A percentile compares a stretch with the other conserved stretches of the same genome.
Evolutionary conservation across 2,113 vertebrate genomes (phyloP).

Genomic region (Sinocyclocheilus maitianheensis): DNA sequence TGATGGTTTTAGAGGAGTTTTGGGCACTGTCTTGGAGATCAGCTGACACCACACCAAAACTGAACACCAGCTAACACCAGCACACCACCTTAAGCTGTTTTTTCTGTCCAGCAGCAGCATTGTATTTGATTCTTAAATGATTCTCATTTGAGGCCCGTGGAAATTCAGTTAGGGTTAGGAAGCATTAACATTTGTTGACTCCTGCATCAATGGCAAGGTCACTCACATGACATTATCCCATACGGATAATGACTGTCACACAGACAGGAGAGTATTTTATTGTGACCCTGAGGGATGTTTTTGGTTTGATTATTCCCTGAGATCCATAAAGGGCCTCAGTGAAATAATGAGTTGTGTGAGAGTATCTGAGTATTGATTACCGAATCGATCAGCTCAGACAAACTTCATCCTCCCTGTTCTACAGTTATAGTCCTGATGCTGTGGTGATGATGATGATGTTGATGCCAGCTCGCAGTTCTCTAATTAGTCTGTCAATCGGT

Average conservation of each 20-base stretch:
- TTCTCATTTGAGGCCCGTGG: neutral
- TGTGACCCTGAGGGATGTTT: neutral
- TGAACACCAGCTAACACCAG: too few relatives aligned
- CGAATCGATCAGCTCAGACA: constrained; percentile 50
- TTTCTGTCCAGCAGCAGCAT: neutral
- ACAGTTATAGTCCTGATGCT: constrained; percentile 22
- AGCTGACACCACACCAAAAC: neutral
- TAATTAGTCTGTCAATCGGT: constrained; percentile 49
- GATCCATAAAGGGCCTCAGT: constrained; percentile 31
- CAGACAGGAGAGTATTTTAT: neutral
- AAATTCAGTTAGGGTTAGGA: constrained; percentile 3
- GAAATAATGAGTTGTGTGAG: constrained; percentile 44
- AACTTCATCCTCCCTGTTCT: constrained; percentile 34
- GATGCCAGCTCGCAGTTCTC: constrained; percentile 1
- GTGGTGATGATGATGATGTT: constrained; percentile 24
- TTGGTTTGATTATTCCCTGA: constrained; percentile 31
- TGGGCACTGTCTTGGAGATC: neutral
- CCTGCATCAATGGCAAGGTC: neutral
- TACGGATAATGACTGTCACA: neutral
- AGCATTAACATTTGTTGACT: neutral
- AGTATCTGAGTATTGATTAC: constrained; percentile 33
- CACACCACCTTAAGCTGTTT: neutral
- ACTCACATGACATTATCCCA: neutral
- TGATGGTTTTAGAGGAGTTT: neutral
- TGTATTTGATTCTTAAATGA: neutral